These are phyloP conservation scores for Solenopsis invicta DNA, from an alignment of 1,140 invertebrate species.

Conservation along the genomic window DNA sequence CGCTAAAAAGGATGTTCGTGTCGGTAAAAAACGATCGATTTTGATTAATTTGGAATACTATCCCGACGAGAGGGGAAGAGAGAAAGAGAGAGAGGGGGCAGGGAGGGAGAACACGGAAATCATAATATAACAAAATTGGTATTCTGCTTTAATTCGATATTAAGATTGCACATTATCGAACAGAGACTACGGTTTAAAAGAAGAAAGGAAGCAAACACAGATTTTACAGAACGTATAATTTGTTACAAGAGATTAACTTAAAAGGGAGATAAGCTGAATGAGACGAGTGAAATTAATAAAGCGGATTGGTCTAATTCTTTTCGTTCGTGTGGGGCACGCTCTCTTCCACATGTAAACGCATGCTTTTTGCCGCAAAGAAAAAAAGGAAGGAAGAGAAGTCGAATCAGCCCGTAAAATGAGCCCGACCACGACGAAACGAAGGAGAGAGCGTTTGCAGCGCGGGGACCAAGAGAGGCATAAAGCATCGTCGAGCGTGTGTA, in stretches of 20 bases:
- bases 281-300: slow-evolving; percentile 47
- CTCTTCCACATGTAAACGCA: slow-evolving; percentile 1
- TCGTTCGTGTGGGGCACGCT: slow-evolving; percentile 19
- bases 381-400: not conserved
- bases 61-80: not conserved
- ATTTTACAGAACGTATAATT: slow-evolving; percentile 18
- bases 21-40: not conserved
- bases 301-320: slow-evolving; percentile 36
- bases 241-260: slow-evolving; percentile 17
- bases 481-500: slow-evolving; percentile 78
- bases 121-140: not conserved
- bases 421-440: slow-evolving; percentile 44
- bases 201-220: not conserved
- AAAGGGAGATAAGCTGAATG: slow-evolving; percentile 21
- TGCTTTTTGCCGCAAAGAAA: slow-evolving; percentile 28
- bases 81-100: too few species aligned
- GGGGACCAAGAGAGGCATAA: slow-evolving; percentile 71
- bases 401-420: slow-evolving; percentile 60
- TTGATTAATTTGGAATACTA: slow-evolving; percentile 32
- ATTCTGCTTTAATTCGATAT: not conserved
- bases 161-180: not conserved
- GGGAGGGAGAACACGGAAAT: too few species aligned
- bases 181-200: not conserved
- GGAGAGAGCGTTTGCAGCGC: slow-evolving; percentile 32
- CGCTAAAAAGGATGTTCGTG: not conserved